Evolutionary conservation across 2,888 invertebrate species (phyloP), one percentile per base, ranked within the genome.

Genomic region (Cryptops parisi): DNA sequence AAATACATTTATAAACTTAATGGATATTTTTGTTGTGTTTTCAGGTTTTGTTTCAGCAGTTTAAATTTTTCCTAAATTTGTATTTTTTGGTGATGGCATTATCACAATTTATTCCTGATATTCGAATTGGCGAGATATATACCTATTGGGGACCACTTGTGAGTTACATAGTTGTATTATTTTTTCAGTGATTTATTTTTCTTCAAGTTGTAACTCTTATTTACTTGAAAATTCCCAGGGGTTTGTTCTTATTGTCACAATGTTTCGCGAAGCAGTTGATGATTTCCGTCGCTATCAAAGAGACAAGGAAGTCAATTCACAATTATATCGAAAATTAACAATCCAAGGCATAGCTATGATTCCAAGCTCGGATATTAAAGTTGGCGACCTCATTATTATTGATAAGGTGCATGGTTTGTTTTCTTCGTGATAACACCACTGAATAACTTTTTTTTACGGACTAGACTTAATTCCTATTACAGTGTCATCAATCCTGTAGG

Each of bases 101-200:
- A 52, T 93, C 93, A 64, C 98, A 99, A 73, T 96, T 99, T 72
- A 88, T 99, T 67, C 91, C 94, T 23, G 90, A 89, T 64, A 84
- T 98, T 60, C 78, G 89, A 62, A 91, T 99, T 64, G 97, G 98
- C 2, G 94, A 93, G 68, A 78, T 97, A 44, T 98, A 97, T 70
- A 99, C 98, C 0, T 99, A 99, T 70, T 99, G 98, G 98, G 97
- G 93, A 57, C 98, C 98, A 45, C 70, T 98, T 67, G 81, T 80
- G 68, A 74, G 73, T 67, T n/a, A 17, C 19, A 41, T 19, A 41
- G 12, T 9, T 33, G 12, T n/a, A n/a, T n/a, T n/a, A n/a, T n/a
- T n/a, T 2, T 33, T 27, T 33, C 17, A 33, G 17, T 47, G 1
- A 25, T 15, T 17, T 17, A 19, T 9, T 1, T n/a, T 27, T 33